Evolutionary conservation across 2,797 vertebrate genomes (phyloP).

Genomic region (Aplochiton taeniatus): DNA sequence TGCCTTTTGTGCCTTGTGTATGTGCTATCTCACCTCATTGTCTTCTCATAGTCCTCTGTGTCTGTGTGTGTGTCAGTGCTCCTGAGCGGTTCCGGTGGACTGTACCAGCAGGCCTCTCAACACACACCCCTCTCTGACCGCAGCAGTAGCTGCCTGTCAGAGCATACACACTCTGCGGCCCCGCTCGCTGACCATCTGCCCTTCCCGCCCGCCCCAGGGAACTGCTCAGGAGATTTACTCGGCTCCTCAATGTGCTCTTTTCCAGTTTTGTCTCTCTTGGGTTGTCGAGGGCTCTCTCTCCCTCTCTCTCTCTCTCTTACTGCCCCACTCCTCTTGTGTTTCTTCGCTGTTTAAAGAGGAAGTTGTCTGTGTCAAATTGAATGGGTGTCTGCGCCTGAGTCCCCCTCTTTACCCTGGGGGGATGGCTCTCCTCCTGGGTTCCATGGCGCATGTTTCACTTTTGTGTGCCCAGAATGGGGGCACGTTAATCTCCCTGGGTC

Average conservation of each 20-base stretch:
- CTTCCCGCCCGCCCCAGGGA: conserved; percentile 16
- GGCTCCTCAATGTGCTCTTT: conserved; percentile 19
- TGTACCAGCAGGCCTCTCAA: background rate
- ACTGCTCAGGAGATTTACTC: conserved; percentile 30
- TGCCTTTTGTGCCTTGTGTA: conserved; percentile 26
- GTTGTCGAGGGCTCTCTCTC: conserved; percentile 12
- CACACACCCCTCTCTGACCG: background rate
- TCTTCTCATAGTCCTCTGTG: conserved; percentile 12
- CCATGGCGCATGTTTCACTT: conserved; percentile 71
- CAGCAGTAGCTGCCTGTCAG: background rate
- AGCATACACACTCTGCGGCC: background rate
- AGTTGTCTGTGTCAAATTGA: conserved; percentile 55
- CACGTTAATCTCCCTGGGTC: conserved; percentile 73
- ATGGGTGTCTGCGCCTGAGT: conserved; percentile 51
- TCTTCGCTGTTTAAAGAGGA: conserved; percentile 36
- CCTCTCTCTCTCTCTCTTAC: conserved; percentile 10
- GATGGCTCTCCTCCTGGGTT: conserved; percentile 69
- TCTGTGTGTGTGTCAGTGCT: conserved; percentile 26
- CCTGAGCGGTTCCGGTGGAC: conserved; percentile 29
- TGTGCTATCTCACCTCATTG: conserved; percentile 17
- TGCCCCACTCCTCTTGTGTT: conserved; percentile 28
- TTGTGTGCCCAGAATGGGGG: conserved; percentile 71
- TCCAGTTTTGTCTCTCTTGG: conserved; percentile 30
- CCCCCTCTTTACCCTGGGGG: conserved; percentile 55
- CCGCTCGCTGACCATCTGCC: background rate